Conservation (phyloP, 2,797 vertebrate species). For the Sorex maritimensis region DNA sequence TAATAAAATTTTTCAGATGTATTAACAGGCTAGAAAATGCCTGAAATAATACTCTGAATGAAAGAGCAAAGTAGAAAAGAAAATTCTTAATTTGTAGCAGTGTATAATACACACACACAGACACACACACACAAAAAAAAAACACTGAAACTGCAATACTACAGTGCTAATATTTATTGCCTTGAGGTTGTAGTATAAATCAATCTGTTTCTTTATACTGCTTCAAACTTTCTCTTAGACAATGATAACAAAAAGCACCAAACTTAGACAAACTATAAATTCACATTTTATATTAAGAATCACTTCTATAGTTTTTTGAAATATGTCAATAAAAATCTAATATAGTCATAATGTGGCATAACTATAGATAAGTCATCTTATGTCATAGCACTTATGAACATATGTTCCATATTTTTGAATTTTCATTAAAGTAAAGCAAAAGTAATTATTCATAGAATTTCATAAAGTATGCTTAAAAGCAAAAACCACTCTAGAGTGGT, state of each 20-base stretch:
- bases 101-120: neutral
- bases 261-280: neutral
- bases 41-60: conserved; percentile 25
- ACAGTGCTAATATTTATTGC: conserved; percentile 47
- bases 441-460: conserved; percentile 64
- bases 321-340: conserved; percentile 68
- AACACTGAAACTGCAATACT: conserved; percentile 6
- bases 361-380: conserved; percentile 73
- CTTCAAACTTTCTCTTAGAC: conserved; percentile 64
- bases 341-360: conserved; percentile 52
- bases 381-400: conserved; percentile 53
- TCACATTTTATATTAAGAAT: conserved; percentile 66
- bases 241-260: conserved; percentile 18
- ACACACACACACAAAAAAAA: conserved; percentile 9
- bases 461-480: conserved; percentile 59
- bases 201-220: neutral
- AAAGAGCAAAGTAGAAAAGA: conserved; percentile 31
- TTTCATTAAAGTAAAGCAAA: conserved; percentile 64
- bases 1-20: conserved; percentile 36
- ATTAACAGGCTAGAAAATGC: conserved; percentile 49
- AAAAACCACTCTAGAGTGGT: conserved; percentile 60
- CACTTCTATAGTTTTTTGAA: conserved; percentile 35
- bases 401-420: conserved; percentile 77
- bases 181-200: conserved; percentile 6
- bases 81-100: neutral